Base-by-base conservation (phyloP, 2,888 invertebrate species). In the Drosophila vallismaia region DNA sequence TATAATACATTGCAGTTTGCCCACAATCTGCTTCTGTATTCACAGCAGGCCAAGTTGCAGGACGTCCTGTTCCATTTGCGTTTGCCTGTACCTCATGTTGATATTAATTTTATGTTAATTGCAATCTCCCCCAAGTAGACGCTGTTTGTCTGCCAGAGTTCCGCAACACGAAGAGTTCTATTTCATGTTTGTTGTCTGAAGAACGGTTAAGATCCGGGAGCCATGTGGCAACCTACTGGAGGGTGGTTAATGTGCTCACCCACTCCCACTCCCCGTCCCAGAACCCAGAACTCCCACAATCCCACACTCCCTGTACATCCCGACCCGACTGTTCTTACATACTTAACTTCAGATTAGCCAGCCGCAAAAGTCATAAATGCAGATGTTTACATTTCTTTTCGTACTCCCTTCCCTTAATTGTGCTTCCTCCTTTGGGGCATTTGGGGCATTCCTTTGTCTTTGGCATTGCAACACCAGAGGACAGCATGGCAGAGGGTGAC, bases 81-180 rank as follows among this genome's bases (percentile, higher is more conserved):
- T 14, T 48, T 52, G 24, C 46, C 40, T 40, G 31, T 8, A 46
- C 14, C 46, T 69, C 71, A 73, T 86, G 83, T 75, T 83, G 74
- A 76, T 86, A 86, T 83, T 85, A 83, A 85, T 88, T 86, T 83
- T 77, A 85, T 85, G 88, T 83, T 85, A 85, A 85, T 85, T 85
- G 84, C 86, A 77, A 80, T 74, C 78, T 87, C 77, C 75, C 14
- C 19, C 40, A 19, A 42, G 40, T 36, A 36, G 36, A 36, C 5
- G n/a, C 36, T 36, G 36, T 36, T 36, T 36, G 36, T 36, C 36
- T n/a, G 62, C 80, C 71, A 74, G 74, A 45, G 14, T 19, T 26
- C 44, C 28, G 6, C 52, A 28, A 26, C 49, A 26, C 58, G 10
- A 44, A 57, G 48, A 48, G 46, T 36, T 59, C 42, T 58, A 44